Base-by-base conservation (phyloP, 2,888 invertebrate species). In the Andrena minutula region DNA sequence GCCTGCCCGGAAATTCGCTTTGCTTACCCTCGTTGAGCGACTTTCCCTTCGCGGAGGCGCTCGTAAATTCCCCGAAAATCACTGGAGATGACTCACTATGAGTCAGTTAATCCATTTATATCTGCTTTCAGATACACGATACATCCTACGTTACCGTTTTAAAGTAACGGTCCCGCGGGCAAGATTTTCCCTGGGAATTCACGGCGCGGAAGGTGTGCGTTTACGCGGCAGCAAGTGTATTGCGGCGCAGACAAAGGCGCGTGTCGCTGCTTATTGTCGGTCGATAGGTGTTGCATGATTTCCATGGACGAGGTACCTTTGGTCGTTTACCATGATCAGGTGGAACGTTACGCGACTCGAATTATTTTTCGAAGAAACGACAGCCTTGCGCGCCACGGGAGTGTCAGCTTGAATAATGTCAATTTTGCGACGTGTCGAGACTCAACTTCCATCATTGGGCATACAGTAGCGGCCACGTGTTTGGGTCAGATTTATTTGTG, bases 81-180 rank as follows among this genome's bases (percentile, higher is more conserved):
- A 71, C 68, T 68, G 53, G 20, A 60, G 80, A 75, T 75, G 83
- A 82, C 20, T 84, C 83, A 83, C 35, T 61, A 8, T 84, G 83
- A 84, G 64, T 82, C 83, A 83, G 75, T 84, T 83, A 83, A 84
- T 83, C 79, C 83, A 80, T 83, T 84, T 84, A 83, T 83, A 83
- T 76, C 80, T 74, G 64, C 83, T 71, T 83, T 83, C 70, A 47
- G 76, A 77, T 68, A 77, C 79, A 74, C 84, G 79, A 79, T 84
- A 80, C 83, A 83, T 80, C 80, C 83, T 53, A 56, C 76, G 85
- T 84, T 85, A 85, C 85, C 85, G 85, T 84, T 85, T 82, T 68
- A 85, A 84, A 79, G 79, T 85, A 85, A 84, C 85, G 85, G 85
- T 85, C 73, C 70, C 64, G 75, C 64, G 83, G 75, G 72, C 65